Conservation (phyloP, 2,888 invertebrate species). For the Pocota personata region DNA sequence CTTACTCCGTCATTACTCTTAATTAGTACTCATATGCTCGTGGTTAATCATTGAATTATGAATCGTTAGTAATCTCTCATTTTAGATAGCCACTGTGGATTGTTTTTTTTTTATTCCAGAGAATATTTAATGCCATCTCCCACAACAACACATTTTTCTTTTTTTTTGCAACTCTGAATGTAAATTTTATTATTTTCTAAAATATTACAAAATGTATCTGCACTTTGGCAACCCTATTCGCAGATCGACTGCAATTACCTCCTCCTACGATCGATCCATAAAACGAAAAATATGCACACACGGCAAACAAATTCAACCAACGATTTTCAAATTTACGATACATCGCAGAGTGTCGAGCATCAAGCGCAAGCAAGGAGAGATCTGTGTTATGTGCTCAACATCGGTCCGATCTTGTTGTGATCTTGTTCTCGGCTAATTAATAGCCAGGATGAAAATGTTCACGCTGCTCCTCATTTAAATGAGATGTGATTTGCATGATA, state of each 20-base stretch:
- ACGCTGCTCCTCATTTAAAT: slow-evolving; percentile 74
- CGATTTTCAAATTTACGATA: slow-evolving; percentile 15
- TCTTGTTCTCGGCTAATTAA: slow-evolving; percentile 75
- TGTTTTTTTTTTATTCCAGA: too few species aligned
- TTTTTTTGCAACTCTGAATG: too few species aligned
- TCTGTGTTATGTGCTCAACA: slow-evolving; percentile 69
- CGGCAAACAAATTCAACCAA: slow-evolving; percentile 1
- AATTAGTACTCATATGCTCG: too few species aligned
- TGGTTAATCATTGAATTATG: too few species aligned
- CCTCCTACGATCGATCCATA: slow-evolving; percentile 30
- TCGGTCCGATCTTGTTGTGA: slow-evolving; percentile 74
- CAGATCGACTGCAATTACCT: background rate
- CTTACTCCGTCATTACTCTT: too few species aligned
- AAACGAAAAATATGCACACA: background rate
- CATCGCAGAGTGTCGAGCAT: background rate
- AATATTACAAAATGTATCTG: too few species aligned
- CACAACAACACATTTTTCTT: too few species aligned
- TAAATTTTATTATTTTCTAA: too few species aligned
- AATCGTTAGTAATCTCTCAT: too few species aligned
- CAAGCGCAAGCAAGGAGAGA: slow-evolving; percentile 25
- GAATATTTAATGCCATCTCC: too few species aligned
- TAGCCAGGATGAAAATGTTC: slow-evolving; percentile 75
- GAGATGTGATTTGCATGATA: slow-evolving; percentile 75
- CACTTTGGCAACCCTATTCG: background rate
- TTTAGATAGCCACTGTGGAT: too few species aligned